Evolutionary conservation across 92 coral and sea anemone genomes (phyloP).

Genomic region (Epizoanthus scotinus): DNA sequence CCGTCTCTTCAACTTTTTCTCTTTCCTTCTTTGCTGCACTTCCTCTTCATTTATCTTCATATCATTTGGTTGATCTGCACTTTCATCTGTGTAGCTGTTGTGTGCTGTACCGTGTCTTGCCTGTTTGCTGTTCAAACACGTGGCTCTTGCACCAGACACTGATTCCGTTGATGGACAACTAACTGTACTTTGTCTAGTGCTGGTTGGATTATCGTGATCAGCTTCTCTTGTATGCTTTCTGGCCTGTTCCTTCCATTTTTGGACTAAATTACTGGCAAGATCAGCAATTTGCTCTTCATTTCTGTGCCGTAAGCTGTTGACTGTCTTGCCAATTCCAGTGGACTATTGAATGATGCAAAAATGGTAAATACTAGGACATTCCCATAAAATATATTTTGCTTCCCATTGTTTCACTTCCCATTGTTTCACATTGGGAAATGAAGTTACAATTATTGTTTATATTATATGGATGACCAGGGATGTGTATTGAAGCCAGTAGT

Average conservation of each 20-base stretch:
- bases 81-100: not conserved
- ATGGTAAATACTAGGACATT: not conserved
- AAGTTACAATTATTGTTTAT: no score
- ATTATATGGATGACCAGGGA: no score
- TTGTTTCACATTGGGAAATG: no score
- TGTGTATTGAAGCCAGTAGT: no score
- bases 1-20: slow-evolving; percentile 22
- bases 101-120: not conserved
- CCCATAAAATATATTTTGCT: not conserved
- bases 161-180: not conserved
- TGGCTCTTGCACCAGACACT: not conserved
- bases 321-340: slow-evolving; percentile 94
- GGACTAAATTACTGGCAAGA: slow-evolving; percentile 66
- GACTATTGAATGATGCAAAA: slow-evolving; percentile 44
- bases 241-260: slow-evolving; percentile 76
- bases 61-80: not conserved
- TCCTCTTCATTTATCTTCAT: slow-evolving; percentile 6
- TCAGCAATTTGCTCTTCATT: slow-evolving; percentile 63
- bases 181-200: not conserved
- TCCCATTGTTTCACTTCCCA: no score
- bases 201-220: not conserved
- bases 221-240: slow-evolving; percentile 33
- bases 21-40: not conserved
- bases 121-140: not conserved
- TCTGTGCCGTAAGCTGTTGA: slow-evolving; percentile 74